Conservation (phyloP, 2,797 vertebrate genomes). For the Triplophysa yarkandensis region DNA sequence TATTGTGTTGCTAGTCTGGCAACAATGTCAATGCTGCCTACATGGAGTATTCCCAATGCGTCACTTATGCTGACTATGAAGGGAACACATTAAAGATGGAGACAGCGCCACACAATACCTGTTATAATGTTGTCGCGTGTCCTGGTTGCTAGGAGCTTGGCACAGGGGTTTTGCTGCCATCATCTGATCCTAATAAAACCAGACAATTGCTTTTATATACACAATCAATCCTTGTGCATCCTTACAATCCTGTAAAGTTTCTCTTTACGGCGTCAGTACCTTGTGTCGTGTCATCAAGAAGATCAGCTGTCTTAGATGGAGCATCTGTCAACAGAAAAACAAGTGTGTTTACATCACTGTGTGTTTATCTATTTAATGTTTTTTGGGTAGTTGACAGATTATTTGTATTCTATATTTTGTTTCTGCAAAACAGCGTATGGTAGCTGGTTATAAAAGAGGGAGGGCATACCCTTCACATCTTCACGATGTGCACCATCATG, state of each 20-base stretch:
- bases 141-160: slow-evolving; percentile 55
- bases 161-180: slow-evolving; percentile 41
- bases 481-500: slow-evolving; percentile 16
- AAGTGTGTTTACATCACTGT: background rate
- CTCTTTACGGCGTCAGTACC: slow-evolving; percentile 6
- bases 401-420: no score
- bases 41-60: no score
- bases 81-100: no score
- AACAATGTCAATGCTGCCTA: no score
- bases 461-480: slow-evolving; percentile 43
- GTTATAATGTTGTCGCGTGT: slow-evolving; percentile 43
- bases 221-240: background rate
- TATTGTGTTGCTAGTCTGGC: no score
- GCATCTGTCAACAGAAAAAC: slow-evolving; percentile 47
- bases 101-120: slow-evolving; percentile 50
- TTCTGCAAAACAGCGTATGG: no score
- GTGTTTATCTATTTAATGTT: no score
- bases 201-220: background rate
- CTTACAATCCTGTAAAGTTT: background rate
- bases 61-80: no score
- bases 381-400: no score
- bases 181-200: slow-evolving; percentile 38
- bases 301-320: slow-evolving; percentile 39
- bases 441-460: background rate
- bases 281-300: slow-evolving; percentile 56